These are phyloP conservation scores for Gandaritis pyraliata DNA, from an alignment of 2,888 invertebrate genomes.

Conservation along the genomic window DNA sequence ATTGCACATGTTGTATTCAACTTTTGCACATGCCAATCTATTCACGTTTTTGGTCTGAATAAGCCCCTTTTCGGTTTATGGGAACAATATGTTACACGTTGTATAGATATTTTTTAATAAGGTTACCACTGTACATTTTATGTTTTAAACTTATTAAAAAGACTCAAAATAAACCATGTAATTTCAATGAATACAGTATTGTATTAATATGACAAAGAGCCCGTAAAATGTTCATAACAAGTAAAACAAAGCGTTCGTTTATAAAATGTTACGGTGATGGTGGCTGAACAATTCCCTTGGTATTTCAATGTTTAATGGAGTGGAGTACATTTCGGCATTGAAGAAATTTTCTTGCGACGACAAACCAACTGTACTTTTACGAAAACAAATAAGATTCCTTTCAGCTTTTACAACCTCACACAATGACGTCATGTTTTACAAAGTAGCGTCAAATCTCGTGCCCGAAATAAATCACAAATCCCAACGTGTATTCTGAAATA, in stretches of 20 bases:
- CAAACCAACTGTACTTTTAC: constrained; percentile 11
- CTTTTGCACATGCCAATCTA: no score
- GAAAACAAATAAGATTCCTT: neutral
- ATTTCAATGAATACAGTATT: no score
- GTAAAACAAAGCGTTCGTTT: neutral
- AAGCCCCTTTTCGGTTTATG: no score
- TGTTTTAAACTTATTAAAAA: no score
- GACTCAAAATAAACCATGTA: no score
- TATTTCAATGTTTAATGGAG: constrained; percentile 25
- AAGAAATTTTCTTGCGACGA: constrained; percentile 15
- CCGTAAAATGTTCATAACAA: neutral
- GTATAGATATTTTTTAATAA: no score
- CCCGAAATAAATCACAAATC: constrained; percentile 39
- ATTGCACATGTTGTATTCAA: no score
- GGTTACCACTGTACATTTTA: no score
- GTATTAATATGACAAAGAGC: no score
- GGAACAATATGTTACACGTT: no score
- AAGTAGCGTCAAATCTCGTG: constrained; percentile 31
- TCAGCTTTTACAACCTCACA: neutral
- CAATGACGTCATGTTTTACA: constrained; percentile 20
- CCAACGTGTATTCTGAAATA: constrained; percentile 34
- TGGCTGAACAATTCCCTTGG: constrained; percentile 5
- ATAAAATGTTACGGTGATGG: neutral
- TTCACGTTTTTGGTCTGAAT: no score
- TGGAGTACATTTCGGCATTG: constrained; percentile 18